A percentile compares a stretch with the other conserved stretches of the same genome.
phyloP scores from a whole-genome alignment of 2,888 invertebrate genomes.

The Ichneumoninae sp. region DNA sequence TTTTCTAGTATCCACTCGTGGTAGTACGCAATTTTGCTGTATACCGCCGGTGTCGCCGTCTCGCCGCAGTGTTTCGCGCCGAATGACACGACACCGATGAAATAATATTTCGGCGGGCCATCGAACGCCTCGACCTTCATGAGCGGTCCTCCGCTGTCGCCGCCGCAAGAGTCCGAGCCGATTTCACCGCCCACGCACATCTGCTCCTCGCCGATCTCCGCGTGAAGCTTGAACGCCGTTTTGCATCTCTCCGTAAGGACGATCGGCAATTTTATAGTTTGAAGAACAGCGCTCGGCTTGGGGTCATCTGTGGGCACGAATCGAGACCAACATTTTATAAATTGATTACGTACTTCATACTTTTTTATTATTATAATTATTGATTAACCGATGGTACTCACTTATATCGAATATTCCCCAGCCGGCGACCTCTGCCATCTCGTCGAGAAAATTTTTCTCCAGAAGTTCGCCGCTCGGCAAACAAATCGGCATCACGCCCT shows the following conservation, averaged over 20 bases:
- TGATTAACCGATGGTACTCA: constrained; percentile 66
- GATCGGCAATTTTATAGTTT: constrained; percentile 84
- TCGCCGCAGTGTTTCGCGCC: constrained; percentile 86
- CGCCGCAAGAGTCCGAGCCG: constrained; percentile 87
- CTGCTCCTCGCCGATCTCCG: constrained; percentile 81
- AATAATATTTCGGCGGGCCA: constrained; percentile 85
- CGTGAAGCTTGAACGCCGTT: constrained; percentile 64
- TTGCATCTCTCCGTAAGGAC: constrained; percentile 80
- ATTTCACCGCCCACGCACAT: constrained; percentile 86
- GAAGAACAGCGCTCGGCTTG: constrained; percentile 80
- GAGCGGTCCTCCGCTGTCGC: constrained; percentile 88
- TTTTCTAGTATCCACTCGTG: constrained; percentile 88
- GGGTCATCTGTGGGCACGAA: constrained; percentile 68
- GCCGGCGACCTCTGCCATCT: constrained; percentile 85
- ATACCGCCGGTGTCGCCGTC: constrained; percentile 89
- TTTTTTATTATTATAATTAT: background rate
- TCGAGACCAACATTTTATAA: background rate
- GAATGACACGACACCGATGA: constrained; percentile 88
- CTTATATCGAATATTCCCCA: constrained; percentile 85
- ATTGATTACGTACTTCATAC: background rate
- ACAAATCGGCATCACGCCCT: constrained; percentile 86
- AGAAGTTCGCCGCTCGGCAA: constrained; percentile 84
- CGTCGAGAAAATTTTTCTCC: constrained; percentile 80
- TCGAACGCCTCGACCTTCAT: constrained; percentile 83
- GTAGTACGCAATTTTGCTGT: constrained; percentile 88